Evolutionary conservation across 2,113 vertebrate species (phyloP), one percentile per base, ranked within the genome.

Genomic region (Rhea pennata): DNA sequence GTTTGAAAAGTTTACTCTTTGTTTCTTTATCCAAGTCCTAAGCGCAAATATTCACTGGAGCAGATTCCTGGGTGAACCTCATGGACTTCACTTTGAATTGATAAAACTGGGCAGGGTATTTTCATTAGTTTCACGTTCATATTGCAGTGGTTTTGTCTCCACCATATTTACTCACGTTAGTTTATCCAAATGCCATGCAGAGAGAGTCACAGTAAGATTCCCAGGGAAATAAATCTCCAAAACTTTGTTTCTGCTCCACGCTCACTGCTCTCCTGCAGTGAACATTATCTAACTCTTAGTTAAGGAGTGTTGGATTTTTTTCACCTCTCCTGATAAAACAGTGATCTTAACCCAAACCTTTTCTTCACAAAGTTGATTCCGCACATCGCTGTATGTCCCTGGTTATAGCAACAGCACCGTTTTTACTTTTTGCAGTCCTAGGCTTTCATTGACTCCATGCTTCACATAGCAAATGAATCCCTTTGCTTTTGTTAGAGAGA

Each of bases 381-480:
- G 5, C 31, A 9, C 15, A 84, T 74, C 31, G 42, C 36, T 40
- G 20, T 1, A 1, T 7, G 9, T 24, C 23, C 12, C 31, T 72
- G 78, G n/a, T 56, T 33, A 3, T 2, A 81, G 27, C 9, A 88
- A 22, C 51, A 12, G 1, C 15, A 4, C 42, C 21, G 10, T 0
- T 77, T 29, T 80, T 36, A 29, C n/a, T 82, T 65, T 23, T 5
- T 50, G 69, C 26, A 7, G 3, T 12, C 4, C 39, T n/a, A 33
- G 20, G 6, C 21, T 64, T 8, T 39, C 1, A 0, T 27, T 64
- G 40, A 10, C 42, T 12, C 66, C 12, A 0, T 22, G 84, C 53
- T 72, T 53, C 56, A 26, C 40, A 27, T 21, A 53, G 51, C 0
- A 0, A 65, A 53, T 2, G 58, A 87, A 89, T 31, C 44, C 61